Evolutionary conservation across 2,888 invertebrate genomes (phyloP).

Genomic region (Phorcus lineatus): DNA sequence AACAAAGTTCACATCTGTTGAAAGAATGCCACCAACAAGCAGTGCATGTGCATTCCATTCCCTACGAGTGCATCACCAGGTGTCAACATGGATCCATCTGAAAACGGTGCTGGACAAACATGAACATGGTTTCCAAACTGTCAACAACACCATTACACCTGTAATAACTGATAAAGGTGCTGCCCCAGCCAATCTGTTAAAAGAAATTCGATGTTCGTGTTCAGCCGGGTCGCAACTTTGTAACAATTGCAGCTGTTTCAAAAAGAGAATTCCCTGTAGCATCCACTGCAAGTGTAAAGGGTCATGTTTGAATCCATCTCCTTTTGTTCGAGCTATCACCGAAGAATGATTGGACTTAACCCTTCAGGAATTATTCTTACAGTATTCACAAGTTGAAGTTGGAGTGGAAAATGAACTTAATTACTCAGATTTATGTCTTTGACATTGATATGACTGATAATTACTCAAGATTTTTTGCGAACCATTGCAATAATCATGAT

Average conservation of each 20-base stretch:
- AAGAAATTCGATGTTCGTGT: not conserved
- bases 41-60: not conserved
- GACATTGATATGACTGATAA: too few relatives aligned
- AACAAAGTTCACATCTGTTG: not conserved
- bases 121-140: not conserved
- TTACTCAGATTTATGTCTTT: too few relatives aligned
- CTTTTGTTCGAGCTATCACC: too few relatives aligned
- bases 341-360: too few relatives aligned
- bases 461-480: too few relatives aligned
- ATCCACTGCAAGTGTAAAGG: not conserved
- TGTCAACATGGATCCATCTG: not conserved
- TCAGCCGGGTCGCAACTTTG: not conserved
- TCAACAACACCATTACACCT: not conserved
- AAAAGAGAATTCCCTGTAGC: not conserved
- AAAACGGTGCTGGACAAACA: not conserved
- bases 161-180: not conserved
- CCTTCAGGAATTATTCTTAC: too few relatives aligned
- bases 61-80: not conserved
- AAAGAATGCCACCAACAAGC: not conserved
- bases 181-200: not conserved
- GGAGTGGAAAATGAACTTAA: too few relatives aligned
- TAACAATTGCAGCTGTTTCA: not conserved
- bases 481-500: too few relatives aligned
- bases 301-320: too few relatives aligned
- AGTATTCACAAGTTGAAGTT: too few relatives aligned